Base-by-base conservation (phyloP, 1,140 invertebrate genomes). In the Leptopilina boulardi region DNA sequence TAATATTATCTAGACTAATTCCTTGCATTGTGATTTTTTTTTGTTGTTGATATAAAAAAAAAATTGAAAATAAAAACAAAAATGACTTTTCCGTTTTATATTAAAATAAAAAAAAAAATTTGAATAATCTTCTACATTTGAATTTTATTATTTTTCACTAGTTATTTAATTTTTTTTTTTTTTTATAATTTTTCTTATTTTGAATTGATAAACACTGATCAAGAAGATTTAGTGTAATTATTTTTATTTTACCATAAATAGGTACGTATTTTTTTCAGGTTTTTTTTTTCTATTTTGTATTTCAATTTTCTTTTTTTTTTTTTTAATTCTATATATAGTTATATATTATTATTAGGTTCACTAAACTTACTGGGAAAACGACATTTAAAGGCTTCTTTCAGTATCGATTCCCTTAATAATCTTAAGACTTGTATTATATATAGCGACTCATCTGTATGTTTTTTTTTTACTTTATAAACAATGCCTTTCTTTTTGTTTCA, bases 301-400 rank as follows among this genome's bases (percentile, higher is more conserved):
- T 38, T 38, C 0, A 38, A 38, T 38, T 38, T 38, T 38, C 26
- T 30, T 38, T 38, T 30, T 66, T 30, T 15, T n/a, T 66, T 66
- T 23, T 66, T 34, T 30, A 23, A 15, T 66, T 26, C 6, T 34
- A 34, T 34, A 34, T 34, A 34, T 34, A 34, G 2, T 34, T 34
- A 34, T 34, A 34, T 34, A 34, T 34, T 66, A 66, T n/a, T 11
- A 66, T 34, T n/a, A 66, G 59, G 59, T 66, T 66, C 26, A 8
- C 26, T 66, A 66, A 66, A 66, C 59, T 66, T 66, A 66, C 2
- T 30, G 23, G 59, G 59, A 66, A n/a, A 38, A 66, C 59, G 59
- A 66, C 59, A 30, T 66, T 66, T 66, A 30, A 66, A 66, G 59
- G 59, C 59, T 66, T 66, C 59, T 66, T 30, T 66, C 26, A 66